A percentile compares a stretch with the other conserved stretches of the same genome.
Conservation (phyloP, 1,140 invertebrate genomes). For the Trichogramma pretiosum region DNA sequence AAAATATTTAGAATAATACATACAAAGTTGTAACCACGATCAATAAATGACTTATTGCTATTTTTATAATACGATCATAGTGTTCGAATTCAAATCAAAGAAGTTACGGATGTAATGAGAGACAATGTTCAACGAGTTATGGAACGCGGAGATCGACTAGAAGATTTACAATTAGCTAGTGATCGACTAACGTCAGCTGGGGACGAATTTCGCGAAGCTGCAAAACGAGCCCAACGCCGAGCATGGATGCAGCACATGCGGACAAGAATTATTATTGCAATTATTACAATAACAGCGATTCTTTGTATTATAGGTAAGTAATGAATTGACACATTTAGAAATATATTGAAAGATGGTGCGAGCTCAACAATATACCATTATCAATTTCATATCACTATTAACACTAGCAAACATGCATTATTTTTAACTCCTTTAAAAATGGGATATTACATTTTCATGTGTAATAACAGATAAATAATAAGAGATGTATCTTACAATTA, state of each 20-base stretch:
- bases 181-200: constrained; percentile 44
- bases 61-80: constrained; percentile 26
- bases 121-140: constrained; percentile 50
- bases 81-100: constrained; percentile 47
- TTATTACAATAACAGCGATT: constrained; percentile 30
- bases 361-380: not conserved
- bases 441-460: no score
- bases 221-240: constrained; percentile 41
- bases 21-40: no score
- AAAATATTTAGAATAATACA: no score
- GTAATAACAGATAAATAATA: no score
- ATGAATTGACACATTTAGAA: not conserved
- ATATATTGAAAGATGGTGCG: not conserved
- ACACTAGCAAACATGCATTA: no score
- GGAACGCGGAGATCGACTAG: constrained; percentile 49
- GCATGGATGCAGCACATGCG: constrained; percentile 49
- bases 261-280: constrained; percentile 34
- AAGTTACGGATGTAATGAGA: constrained; percentile 51
- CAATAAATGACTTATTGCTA: not conserved
- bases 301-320: constrained; percentile 36
- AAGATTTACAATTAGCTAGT: constrained; percentile 49
- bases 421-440: no score
- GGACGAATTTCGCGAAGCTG: constrained; percentile 45
- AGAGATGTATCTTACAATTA: no score
- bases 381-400: not conserved